phyloP scores from a whole-genome alignment of 2,113 vertebrate genomes.

The Meleagris gallopavo region DNA sequence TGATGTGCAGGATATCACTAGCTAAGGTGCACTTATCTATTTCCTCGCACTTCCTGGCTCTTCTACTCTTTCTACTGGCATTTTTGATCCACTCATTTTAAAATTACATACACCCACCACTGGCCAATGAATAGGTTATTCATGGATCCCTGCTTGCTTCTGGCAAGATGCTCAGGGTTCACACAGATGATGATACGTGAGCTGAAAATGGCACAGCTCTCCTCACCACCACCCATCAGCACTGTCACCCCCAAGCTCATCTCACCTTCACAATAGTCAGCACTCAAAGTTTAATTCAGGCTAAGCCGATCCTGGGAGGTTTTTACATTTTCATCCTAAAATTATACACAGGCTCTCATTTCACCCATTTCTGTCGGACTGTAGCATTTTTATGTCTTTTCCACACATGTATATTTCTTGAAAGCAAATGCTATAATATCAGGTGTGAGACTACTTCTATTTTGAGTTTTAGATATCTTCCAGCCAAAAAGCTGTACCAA shows the following conservation, averaged over 20 bases:
- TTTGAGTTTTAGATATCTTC: constrained; percentile 59
- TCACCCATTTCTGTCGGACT: constrained; percentile 59
- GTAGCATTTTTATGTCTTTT: constrained; percentile 71
- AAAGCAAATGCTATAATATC: constrained; percentile 73
- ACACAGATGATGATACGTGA: not conserved
- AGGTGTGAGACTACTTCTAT: constrained; percentile 68
- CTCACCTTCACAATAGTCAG: constrained; percentile 33
- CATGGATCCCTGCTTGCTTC: constrained; percentile 57
- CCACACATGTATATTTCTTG: constrained; percentile 49
- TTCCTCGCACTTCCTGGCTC: not conserved
- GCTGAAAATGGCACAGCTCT: constrained; percentile 22
- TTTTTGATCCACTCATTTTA: constrained; percentile 7
- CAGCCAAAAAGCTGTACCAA: constrained; percentile 74
- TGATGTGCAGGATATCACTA: not conserved
- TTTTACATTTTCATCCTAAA: constrained; percentile 45
- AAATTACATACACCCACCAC: not conserved
- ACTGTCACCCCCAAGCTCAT: constrained; percentile 46
- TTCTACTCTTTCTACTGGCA: constrained; percentile 17
- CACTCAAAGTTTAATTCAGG: constrained; percentile 58
- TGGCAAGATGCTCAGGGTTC: constrained; percentile 33
- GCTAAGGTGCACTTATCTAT: not conserved
- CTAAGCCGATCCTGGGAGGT: constrained; percentile 26
- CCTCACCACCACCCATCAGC: not conserved
- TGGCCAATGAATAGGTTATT: constrained; percentile 56
- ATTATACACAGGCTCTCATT: constrained; percentile 61